Base-by-base conservation (phyloP, 2,113 vertebrate species). In the Polyodon spathula region DNA sequence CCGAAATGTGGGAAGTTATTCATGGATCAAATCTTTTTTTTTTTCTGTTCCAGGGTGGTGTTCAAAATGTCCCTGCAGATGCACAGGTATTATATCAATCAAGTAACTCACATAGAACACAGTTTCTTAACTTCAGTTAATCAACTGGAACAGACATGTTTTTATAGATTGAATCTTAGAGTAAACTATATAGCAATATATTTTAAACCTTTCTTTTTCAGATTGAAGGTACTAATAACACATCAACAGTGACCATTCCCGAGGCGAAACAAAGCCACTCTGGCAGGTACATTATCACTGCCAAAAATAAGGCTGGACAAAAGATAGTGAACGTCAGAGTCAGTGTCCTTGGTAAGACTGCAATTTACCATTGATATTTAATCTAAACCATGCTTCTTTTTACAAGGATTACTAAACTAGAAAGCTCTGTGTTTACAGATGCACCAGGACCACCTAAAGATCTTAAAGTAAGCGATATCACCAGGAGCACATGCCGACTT, bases 381-480 rank as follows among this genome's bases (percentile, higher is more conserved):
- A 54, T 63, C 15, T 42, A 57, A 39, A 16, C 38, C 57, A 40
- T 6, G 0, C 66, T 9, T 8, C 5, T 38, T 59, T 4, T 27
- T 42, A 12, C 1, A 6, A 37, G 10, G 58, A 37, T 27, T 15
- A 37, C 51, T 40, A n/a, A 60, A 63, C 42, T 1, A 52, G 7
- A 56, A 11, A 42, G 11, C 8, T 2, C 39, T 39, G 16, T 39
- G 16, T 12, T 8, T 42, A 63, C 78, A 99, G 96, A 98, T 82
- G 85, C 89, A 16, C 95, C 96, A 54, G 95, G 96, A 55, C 86
- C 90, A 69, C 90, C 92, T 8, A 92, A 93, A 77, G 89, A 97
- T 56, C 77, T 97, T 60, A 99, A 96, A 88, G 86, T 99, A 54
- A 93, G 86, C 60, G 96, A 99, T 51, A 81, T 99, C 58, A 95